Conservation (phyloP, 2,113 vertebrate species). For the Scomber scombrus region DNA sequence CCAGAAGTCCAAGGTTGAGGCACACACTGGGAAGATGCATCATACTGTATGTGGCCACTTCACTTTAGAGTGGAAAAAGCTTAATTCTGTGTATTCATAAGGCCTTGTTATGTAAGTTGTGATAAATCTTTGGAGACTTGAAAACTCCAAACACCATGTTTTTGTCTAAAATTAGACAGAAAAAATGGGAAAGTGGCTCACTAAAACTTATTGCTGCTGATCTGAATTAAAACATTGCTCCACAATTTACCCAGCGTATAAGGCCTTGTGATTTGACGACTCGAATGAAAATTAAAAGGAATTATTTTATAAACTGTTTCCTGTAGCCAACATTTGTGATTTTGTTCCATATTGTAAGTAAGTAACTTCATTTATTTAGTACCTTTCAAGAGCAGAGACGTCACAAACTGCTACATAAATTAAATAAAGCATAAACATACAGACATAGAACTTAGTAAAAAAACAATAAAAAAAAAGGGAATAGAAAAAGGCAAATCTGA, state of each 20-base stretch:
- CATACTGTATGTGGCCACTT: slow-evolving; percentile 31
- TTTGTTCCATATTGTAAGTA: too few relatives aligned
- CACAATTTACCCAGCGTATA: too few relatives aligned
- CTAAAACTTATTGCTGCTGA: slow-evolving; percentile 4
- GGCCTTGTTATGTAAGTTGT: slow-evolving; percentile 28
- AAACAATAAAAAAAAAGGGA: too few relatives aligned
- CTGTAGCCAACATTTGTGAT: too few relatives aligned
- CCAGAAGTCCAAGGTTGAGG: slow-evolving; percentile 13
- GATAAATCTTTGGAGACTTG: slow-evolving; percentile 14
- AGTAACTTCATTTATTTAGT: too few relatives aligned
- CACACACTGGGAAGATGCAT: slow-evolving; percentile 22
- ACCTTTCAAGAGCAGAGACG: too few relatives aligned
- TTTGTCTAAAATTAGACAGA: slow-evolving; percentile 11
- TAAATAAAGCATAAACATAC: too few relatives aligned
- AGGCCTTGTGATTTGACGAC: not conserved
- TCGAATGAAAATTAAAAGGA: not conserved
- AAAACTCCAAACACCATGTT: slow-evolving; percentile 3
- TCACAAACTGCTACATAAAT: too few relatives aligned
- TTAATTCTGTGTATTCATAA: slow-evolving; percentile 38
- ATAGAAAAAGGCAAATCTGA: too few relatives aligned
- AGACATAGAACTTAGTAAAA: too few relatives aligned
- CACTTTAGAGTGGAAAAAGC: slow-evolving; percentile 41
- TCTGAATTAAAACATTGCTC: not conserved
- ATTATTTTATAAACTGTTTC: too few relatives aligned
- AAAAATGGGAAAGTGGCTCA: not conserved